A percentile compares a stretch with the other conserved stretches of the same genome.
phyloP scores from a whole-genome alignment of 2,797 vertebrate genomes.

The Enteromius mattozi region DNA sequence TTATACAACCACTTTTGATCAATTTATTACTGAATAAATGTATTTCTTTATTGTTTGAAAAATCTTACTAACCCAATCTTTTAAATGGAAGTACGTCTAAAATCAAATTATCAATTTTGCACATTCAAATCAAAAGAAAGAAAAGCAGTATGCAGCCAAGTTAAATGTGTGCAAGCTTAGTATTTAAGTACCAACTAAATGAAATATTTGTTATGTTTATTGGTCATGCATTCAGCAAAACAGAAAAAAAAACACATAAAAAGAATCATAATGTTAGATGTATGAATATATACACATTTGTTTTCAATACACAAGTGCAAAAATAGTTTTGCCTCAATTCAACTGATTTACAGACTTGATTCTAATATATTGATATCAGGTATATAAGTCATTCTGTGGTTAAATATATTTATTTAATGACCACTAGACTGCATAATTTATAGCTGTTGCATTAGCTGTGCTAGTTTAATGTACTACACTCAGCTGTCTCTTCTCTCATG shows the following conservation, averaged over 20 bases:
- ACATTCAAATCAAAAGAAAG: background rate
- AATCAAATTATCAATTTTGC: background rate
- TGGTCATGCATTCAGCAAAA: background rate
- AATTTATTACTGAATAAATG: background rate
- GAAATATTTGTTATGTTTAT: background rate
- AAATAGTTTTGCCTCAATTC: background rate
- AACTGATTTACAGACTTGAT: slow-evolving; percentile 2
- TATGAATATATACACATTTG: background rate
- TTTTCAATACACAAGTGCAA: background rate
- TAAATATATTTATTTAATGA: background rate
- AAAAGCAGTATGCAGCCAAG: background rate
- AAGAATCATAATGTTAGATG: background rate
- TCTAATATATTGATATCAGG: background rate
- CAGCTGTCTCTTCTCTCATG: background rate
- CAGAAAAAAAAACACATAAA: background rate
- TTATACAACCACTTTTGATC: background rate
- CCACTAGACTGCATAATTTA: background rate
- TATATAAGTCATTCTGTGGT: background rate
- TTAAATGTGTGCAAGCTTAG: background rate
- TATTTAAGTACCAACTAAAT: background rate
- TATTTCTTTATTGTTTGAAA: background rate
- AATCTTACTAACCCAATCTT: background rate
- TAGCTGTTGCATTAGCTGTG: background rate
- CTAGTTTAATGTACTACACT: background rate
- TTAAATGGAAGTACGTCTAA: background rate